phyloP scores from a whole-genome alignment of 35 echinoderm and acorn worm genomes.

The Amphiura filiformis region DNA sequence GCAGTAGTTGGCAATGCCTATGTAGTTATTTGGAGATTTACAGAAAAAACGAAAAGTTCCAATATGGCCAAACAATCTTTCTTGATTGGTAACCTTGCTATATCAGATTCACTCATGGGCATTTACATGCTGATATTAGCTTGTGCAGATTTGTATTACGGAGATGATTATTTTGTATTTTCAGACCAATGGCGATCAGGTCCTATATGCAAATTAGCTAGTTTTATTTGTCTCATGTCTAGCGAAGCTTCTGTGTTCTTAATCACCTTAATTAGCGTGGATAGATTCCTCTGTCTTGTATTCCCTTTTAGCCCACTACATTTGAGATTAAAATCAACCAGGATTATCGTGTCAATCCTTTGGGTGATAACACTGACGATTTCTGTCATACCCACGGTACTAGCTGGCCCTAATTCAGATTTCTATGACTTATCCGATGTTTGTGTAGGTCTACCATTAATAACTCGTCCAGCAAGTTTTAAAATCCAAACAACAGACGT shows the following conservation, averaged over 20 bases:
- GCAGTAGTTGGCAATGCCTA: constrained; percentile 66
- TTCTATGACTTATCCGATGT: constrained; percentile 76
- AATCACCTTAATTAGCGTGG: constrained; percentile 49
- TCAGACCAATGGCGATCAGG: constrained; percentile 37
- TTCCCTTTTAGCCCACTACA: constrained; percentile 63
- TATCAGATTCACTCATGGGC: constrained; percentile 72
- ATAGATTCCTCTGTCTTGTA: constrained; percentile 61
- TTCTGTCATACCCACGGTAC: constrained; percentile 32
- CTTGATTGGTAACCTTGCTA: constrained; percentile 57
- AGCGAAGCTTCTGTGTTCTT: constrained; percentile 64
- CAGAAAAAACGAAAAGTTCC: background rate
- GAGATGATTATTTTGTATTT: constrained; percentile 47
- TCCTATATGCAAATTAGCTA: constrained; percentile 33
- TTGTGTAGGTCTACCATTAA: constrained; percentile 61
- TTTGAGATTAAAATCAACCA: constrained; percentile 39
- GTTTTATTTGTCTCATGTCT: constrained; percentile 58
- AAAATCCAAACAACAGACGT: background rate
- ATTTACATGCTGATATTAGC: constrained; percentile 64
- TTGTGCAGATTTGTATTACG: constrained; percentile 48
- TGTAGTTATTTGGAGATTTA: constrained; percentile 50
- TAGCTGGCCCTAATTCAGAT: background rate
- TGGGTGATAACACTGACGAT: constrained; percentile 38
- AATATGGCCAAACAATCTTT: constrained; percentile 28
- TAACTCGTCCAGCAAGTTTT: background rate
- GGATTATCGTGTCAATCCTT: constrained; percentile 9